A percentile compares a stretch with the other conserved stretches of the same genome.
Evolutionary conservation across 2,113 vertebrate species (phyloP).

Genomic region (Rhynchomys soricoides): DNA sequence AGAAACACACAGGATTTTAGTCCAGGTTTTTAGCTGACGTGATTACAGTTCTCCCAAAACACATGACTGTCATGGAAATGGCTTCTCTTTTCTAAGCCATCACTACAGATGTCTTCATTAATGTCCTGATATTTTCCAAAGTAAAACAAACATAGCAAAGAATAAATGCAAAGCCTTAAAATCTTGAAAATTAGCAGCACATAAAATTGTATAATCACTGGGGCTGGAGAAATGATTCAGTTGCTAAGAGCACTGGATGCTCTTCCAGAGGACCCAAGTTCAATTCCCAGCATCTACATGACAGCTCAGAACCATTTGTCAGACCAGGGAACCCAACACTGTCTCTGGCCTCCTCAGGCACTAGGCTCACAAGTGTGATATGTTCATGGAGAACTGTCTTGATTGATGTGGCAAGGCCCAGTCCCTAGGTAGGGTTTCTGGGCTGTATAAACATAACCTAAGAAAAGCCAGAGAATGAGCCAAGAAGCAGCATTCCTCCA

Average conservation of each 20-base stretch:
- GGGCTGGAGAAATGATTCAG: neutral
- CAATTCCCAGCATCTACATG: neutral
- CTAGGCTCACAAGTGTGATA: neutral
- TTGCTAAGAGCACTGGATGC: neutral
- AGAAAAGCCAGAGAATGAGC: neutral
- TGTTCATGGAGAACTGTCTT: neutral
- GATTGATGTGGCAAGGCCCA: too few relatives aligned
- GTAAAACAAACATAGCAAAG: conserved; percentile 20
- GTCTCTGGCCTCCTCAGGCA: neutral
- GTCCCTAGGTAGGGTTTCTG: neutral
- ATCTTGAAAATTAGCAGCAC: neutral
- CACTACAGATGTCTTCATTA: neutral
- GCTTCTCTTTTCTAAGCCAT: neutral
- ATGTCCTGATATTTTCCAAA: conserved; percentile 29
- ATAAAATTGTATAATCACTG: neutral
- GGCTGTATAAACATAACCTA: neutral
- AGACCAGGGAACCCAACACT: neutral
- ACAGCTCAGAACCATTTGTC: neutral
- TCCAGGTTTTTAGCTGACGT: conserved; percentile 12
- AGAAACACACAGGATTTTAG: neutral
- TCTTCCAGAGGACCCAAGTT: neutral
- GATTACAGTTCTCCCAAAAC: neutral
- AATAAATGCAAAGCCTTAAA: conserved; percentile 12
- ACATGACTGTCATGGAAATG: neutral
- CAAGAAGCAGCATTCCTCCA: neutral